phyloP scores from a whole-genome alignment of 2,888 invertebrate species.

The Sylvicola cinctus region DNA sequence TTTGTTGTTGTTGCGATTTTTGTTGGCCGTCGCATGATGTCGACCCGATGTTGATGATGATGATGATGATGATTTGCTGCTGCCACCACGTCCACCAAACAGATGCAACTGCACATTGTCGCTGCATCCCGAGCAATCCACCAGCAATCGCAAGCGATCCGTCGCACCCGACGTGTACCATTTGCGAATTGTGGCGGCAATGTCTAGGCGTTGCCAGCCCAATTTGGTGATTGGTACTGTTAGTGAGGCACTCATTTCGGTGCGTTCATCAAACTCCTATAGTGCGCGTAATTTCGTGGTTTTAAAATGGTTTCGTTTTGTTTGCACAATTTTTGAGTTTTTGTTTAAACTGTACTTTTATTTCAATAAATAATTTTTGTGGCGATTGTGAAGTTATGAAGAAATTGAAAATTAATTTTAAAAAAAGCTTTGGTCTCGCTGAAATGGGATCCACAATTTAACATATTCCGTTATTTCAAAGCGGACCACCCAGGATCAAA shows the following conservation, averaged over 20 bases:
- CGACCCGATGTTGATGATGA: neutral
- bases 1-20: too few relatives aligned
- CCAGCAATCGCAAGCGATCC: slow-evolving; percentile 50
- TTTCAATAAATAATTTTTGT: too few relatives aligned
- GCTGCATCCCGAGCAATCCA: slow-evolving; percentile 70
- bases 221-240: slow-evolving; percentile 38
- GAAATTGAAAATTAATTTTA: too few relatives aligned
- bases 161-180: slow-evolving; percentile 37
- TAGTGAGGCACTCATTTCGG: slow-evolving; percentile 33
- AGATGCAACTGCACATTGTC: slow-evolving; percentile 48
- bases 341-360: too few relatives aligned
- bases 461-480: too few relatives aligned
- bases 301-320: slow-evolving; percentile 2
- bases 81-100: slow-evolving; percentile 13
- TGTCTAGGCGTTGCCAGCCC: slow-evolving; percentile 76
- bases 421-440: too few relatives aligned
- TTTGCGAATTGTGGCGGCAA: slow-evolving; percentile 52
- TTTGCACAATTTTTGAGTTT: slow-evolving; percentile 7
- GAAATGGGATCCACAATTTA: too few relatives aligned
- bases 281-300: slow-evolving; percentile 2
- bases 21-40: too few relatives aligned
- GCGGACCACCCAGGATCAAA: too few relatives aligned
- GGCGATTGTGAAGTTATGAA: too few relatives aligned
- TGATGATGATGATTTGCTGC: neutral
- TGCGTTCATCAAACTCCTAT: slow-evolving; percentile 35